Evolutionary conservation across 1,140 invertebrate genomes (phyloP), one percentile per base, ranked within the genome.

Genomic region (Metaphire vulgaris): DNA sequence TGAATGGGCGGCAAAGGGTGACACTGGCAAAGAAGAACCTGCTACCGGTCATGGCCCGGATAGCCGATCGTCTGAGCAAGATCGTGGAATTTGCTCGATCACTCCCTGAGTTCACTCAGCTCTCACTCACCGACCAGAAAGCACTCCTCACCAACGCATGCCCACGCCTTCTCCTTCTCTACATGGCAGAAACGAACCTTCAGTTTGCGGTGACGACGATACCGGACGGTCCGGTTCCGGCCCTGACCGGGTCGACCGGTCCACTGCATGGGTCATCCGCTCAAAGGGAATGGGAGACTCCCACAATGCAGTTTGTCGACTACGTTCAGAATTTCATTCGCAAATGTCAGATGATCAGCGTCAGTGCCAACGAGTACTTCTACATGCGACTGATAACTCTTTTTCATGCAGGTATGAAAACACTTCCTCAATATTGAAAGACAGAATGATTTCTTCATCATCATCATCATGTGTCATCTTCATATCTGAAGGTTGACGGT

Each of bases 101-200:
- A 32, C 82, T 83, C 79, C 83, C 83, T 34, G 82, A 83, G 72
- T 86, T 85, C 80, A 69, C 74, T 15, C 76, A 78, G 26, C 79
- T 86, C 72, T 81, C 82, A 34, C 82, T 83, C 71, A 81, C 82
- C 76, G 85, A 86, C 79, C 81, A 83, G 78, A 69, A 84, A 33
- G 82, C 83, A 26, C 77, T 86, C 31, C 78, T 85, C 16, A 76
- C 83, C 64, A 81, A 83, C 75, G 81, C 84, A 0, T 85, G 85
- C 83, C 81, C 83, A 12, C 74, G 83, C 15, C 74, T 86, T 14
- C 75, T 86, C 76, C 77, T 85, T 6, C 77, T 86, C 26, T 83
- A 82, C 74, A 86, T 86, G 85, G 82, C 84, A 0, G 85, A 86
- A 80, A 82, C 81, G 70, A 84, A 86, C 79, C 84, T 84, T 76